Evolutionary conservation across 2,113 vertebrate genomes (phyloP).

Genomic region (Laticauda laticaudata): DNA sequence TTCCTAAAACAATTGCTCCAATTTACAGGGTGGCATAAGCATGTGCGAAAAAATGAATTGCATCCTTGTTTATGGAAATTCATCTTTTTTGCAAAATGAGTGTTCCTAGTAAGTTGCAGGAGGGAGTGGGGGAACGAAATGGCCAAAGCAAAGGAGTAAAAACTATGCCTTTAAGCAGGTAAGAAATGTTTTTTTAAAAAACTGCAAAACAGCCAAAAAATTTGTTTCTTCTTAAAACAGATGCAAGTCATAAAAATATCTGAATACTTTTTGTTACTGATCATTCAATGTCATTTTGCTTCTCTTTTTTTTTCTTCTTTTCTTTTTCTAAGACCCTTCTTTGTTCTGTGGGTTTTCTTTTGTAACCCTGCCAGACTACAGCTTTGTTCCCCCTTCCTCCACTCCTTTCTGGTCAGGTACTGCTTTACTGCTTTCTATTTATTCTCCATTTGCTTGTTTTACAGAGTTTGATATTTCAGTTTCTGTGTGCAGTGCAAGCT

Average conservation of each 20-base stretch:
- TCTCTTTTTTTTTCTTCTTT: constrained; percentile 79
- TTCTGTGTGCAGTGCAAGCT: constrained; percentile 41
- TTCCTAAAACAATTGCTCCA: background rate
- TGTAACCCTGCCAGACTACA: constrained; percentile 94
- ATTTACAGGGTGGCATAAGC: background rate
- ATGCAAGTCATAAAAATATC: constrained; percentile 55
- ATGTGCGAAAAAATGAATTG: background rate
- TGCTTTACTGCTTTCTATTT: constrained; percentile 76
- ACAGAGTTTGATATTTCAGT: constrained; percentile 52
- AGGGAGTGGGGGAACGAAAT: background rate
- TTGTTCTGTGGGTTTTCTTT: constrained; percentile 96
- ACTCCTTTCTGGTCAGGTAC: constrained; percentile 99
- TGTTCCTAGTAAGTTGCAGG: background rate
- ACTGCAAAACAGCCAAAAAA: background rate
- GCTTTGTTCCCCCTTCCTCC: constrained; percentile 96
- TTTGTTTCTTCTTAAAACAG: constrained; percentile 61
- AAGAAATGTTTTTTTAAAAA: background rate
- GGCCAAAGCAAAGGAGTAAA: background rate
- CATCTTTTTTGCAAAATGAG: background rate
- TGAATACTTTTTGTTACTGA: constrained; percentile 55
- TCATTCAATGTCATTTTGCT: constrained; percentile 78
- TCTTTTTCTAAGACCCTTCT: constrained; percentile 84
- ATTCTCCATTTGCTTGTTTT: constrained; percentile 63
- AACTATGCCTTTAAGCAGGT: background rate
- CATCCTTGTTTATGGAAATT: background rate